Percentiles rank a stretch among this genome's conserved stretches.
Conservation (phyloP, 2,888 invertebrate species). For the Netelia melanura region DNA sequence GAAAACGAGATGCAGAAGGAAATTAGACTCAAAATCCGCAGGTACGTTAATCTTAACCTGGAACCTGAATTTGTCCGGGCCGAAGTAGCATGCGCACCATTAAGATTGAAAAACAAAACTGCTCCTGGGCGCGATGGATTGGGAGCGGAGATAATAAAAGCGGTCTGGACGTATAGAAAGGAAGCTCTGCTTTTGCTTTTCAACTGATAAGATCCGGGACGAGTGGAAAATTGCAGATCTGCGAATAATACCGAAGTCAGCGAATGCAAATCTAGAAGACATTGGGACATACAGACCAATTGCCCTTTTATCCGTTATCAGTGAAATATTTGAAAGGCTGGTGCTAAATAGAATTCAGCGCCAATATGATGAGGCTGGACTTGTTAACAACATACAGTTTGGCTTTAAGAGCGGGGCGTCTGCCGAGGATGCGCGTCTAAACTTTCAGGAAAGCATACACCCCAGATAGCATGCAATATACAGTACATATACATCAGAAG, state of each 20-base stretch:
- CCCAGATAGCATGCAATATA: too few species aligned
- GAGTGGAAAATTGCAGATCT: constrained; percentile 62
- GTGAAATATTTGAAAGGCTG: constrained; percentile 75
- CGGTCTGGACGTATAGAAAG: too few species aligned
- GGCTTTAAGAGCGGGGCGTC: constrained; percentile 75
- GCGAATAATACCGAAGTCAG: constrained; percentile 35
- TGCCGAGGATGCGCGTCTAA: constrained; percentile 70
- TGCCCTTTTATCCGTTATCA: constrained; percentile 74
- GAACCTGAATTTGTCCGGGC: too few species aligned
- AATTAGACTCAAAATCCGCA: too few species aligned
- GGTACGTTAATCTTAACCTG: too few species aligned
- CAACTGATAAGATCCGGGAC: constrained; percentile 30
- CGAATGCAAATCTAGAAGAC: constrained; percentile 52
- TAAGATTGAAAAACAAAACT: too few species aligned
- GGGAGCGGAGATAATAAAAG: too few species aligned
- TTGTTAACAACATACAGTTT: constrained; percentile 72
- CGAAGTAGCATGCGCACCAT: too few species aligned
- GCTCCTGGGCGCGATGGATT: too few species aligned
- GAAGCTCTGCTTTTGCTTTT: too few species aligned
- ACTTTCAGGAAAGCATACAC: constrained; percentile 14
- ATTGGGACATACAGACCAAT: constrained; percentile 76
- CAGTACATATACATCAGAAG: too few species aligned
- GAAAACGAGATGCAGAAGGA: too few species aligned
- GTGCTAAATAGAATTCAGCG: constrained; percentile 68
- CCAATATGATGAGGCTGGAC: neutral